Evolutionary conservation across 2,113 vertebrate species (phyloP), one percentile per base, ranked within the genome.

Genomic region (Cheirogaleus medius): DNA sequence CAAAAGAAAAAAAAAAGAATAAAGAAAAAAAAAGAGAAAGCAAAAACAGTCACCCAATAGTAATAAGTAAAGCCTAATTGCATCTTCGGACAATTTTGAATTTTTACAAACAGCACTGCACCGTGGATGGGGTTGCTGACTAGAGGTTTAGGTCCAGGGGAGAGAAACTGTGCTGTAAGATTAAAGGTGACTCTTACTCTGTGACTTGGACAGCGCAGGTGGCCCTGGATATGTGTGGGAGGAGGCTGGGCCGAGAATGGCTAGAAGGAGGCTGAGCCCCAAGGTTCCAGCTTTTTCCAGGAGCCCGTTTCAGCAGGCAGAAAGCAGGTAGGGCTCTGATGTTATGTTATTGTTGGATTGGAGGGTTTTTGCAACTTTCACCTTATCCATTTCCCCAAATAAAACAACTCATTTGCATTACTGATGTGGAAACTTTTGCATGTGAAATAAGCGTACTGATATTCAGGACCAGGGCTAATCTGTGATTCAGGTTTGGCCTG

Each of bases 21-120:
- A 64, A n/a, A 60, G 9, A n/a, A 15, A 29, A 8, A 32, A 14
- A 2, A 20, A n/a, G 1, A 23, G 23, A 68, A 68, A 71, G 56
- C 39, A 58, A 92, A 96, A 96, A 95, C 94, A 94, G 88, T 97
- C 95, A 97, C 78, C 89, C 92, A 94, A 34, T 54, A 92, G 95
- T 95, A 94, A 96, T 97, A 97, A 96, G 94, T 90, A 97, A 97
- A 96, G 80, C 58, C 58, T 89, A 93, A 98, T 83, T 96, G 97
- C 44, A 87, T 97, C 97, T 97, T 94, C 88, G 97, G 96, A 93
- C 84, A 52, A 49, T 94, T n/a, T 27, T 42, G 91, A 54, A 81
- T 90, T 94, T 97, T 12, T 87, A 95, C 87, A 11, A 82, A 60
- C 1, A 6, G 81, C 29, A 15, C 7, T 91, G 5, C 4, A 6